Conservation (phyloP, 2,797 vertebrate species). For the Gallinago solitaria region DNA sequence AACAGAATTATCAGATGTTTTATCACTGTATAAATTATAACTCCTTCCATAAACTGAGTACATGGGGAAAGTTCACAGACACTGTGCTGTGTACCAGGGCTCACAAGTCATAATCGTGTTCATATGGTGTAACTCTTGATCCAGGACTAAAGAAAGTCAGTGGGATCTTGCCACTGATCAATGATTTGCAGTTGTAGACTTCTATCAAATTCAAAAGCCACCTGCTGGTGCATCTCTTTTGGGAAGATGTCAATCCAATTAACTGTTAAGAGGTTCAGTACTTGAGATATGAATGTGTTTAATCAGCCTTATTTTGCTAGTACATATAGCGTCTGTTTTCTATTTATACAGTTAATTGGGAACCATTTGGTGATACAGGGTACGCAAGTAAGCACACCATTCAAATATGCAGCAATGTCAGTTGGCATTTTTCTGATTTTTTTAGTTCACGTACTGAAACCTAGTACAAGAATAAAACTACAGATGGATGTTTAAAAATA, state of each 20-base stretch:
- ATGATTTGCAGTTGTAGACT: neutral
- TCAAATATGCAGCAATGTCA: neutral
- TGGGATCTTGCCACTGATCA: constrained; percentile 1
- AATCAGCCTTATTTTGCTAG: constrained; percentile 24
- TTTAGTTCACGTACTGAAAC: neutral
- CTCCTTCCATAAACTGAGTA: neutral
- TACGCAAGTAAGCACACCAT: neutral
- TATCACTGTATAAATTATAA: neutral
- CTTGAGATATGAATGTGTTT: neutral
- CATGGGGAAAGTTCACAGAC: neutral
- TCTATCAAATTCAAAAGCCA: neutral
- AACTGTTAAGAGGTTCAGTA: neutral
- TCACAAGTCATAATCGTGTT: neutral
- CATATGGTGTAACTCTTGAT: neutral
- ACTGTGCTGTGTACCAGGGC: neutral
- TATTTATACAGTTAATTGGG: constrained; percentile 44
- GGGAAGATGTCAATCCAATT: constrained; percentile 39
- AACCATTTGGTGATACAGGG: neutral
- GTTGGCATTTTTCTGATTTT: neutral
- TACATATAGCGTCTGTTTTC: neutral
- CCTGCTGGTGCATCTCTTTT: neutral
- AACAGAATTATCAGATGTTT: neutral
- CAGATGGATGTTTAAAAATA: constrained; percentile 4
- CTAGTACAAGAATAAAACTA: neutral
- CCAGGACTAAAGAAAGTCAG: neutral